Base-by-base conservation (phyloP, 2,888 invertebrate genomes). In the Drosophila conformis region DNA sequence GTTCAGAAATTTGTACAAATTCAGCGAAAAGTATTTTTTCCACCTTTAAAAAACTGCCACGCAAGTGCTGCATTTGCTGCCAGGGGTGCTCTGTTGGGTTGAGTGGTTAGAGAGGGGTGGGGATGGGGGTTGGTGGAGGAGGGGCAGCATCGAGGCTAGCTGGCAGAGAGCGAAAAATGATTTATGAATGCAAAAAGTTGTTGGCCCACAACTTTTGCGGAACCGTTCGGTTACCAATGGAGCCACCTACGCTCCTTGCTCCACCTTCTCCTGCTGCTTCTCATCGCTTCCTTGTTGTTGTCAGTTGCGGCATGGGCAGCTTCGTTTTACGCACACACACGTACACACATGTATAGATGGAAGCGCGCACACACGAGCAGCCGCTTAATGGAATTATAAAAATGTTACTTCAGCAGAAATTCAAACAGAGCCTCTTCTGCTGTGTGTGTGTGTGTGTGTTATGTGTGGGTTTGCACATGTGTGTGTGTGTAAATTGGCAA, bases 331-430 rank as follows among this genome's bases (percentile, higher is more conserved):
- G 69, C 80, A 75, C 52, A 2, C 29, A 8, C 58, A 18, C 57
- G 48, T 57, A 29, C 40, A 53, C 48, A 48, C 52, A 49, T 57
- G 35, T 35, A 64, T 52, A 57, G 31, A 63, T 57, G 46, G 36
- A 48, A 53, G 69, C 67, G 60, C 73, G 72, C 71, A 76, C 67
- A 76, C 70, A 68, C 65, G 65, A 74, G 70, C 73, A 59, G 76
- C 60, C 83, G 88, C 86, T 86, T 90, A 87, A 87, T 87, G 86
- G 90, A 87, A 87, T 87, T 87, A 87, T 87, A 87, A 87, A 87
- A 90, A 87, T 87, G 90, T 90, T 87, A 90, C 89, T 87, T 87
- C 86, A 90, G 86, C 86, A 87, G 70, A 87, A 90, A 87, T 90
- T 88, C 87, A 88, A 90, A 88, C 83, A 88, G 70, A 72, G 83